Evolutionary conservation across 2,888 invertebrate genomes (phyloP).

Genomic region (Oeneis ivallda): DNA sequence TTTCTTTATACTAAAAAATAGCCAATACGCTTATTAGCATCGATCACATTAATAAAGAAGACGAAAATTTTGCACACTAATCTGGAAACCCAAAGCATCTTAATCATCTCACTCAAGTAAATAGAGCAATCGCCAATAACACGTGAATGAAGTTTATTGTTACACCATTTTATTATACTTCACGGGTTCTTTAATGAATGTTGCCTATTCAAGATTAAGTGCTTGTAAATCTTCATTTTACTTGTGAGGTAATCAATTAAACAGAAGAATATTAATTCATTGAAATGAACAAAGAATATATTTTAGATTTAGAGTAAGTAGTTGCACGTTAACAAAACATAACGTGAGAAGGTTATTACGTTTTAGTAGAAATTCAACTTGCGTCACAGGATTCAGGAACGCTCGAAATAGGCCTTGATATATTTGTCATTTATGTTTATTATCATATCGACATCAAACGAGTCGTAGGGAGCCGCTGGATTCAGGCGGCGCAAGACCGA

Average conservation of each 20-base stretch:
- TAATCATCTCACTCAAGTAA: too few species aligned
- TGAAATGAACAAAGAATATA: not conserved
- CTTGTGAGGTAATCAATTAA: not conserved
- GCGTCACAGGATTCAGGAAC: not conserved
- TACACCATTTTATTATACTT: not conserved
- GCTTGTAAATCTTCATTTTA: not conserved
- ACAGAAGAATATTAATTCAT: not conserved
- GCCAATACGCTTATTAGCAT: conserved; percentile 1
- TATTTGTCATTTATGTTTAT: not conserved
- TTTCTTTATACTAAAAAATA: too few species aligned
- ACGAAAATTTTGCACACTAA: not conserved
- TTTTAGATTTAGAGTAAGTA: too few species aligned
- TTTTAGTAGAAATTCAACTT: not conserved
- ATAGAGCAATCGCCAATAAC: not conserved
- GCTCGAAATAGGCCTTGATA: not conserved
- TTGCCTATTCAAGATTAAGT: not conserved
- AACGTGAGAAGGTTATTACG: not conserved
- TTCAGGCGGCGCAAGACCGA: too few species aligned
- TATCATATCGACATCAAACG: too few species aligned
- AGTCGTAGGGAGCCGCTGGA: too few species aligned
- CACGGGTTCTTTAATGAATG: conserved; percentile 3
- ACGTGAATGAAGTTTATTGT: not conserved
- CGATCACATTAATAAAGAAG: not conserved
- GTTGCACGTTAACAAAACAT: not conserved
- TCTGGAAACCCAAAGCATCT: conserved; percentile 11